Evolutionary conservation across 2,888 invertebrate genomes (phyloP), one percentile per base, ranked within the genome.

Genomic region (Apamea sordens): DNA sequence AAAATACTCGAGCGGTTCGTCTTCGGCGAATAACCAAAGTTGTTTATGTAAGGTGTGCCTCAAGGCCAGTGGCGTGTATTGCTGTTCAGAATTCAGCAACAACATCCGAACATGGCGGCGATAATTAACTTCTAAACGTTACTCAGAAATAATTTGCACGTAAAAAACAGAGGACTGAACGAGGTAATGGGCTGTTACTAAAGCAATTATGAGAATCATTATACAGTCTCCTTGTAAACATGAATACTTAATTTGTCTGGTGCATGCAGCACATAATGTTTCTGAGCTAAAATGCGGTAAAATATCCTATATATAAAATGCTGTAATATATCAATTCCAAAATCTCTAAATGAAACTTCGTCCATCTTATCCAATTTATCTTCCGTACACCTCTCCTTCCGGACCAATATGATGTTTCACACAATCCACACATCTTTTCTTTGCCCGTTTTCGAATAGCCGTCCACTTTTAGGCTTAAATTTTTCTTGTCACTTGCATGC

Each of bases 1-100:
- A 77, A 80, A 81, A 73, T 65, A 84, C 36, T 28, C 64, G 64
- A 70, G 24, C 68, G 68, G 59, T 68, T 70, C 72, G 61, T 76
- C n/a, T 76, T 79, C n/a, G 24, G 41, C 32, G 61, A 61, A 72
- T 44, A 63, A 47, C 28, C 72, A 56, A 59, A 77, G 32, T 59
- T 64, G 64, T 82, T 76, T 78, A 71, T 71, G 47, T 59, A 44
- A 56, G 59, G 44, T 44, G 56, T 32, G 65, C 65, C 56, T 53
- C 70, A 70, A 77, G 69, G 77, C 65, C 28, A 61, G 24, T 24
- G 56, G 21, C 50, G 36, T 28, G 67, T 53, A 59, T 70, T 50
- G 47, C 21, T 44, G 41, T 36, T 74, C 64, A 68, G 21, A 63
- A 67, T 67, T 56, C 53, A 65, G 69, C 64, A 64, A 53, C 65